Evolutionary conservation across 2,113 vertebrate genomes (phyloP).

Genomic region (Burhinus oedicnemus): DNA sequence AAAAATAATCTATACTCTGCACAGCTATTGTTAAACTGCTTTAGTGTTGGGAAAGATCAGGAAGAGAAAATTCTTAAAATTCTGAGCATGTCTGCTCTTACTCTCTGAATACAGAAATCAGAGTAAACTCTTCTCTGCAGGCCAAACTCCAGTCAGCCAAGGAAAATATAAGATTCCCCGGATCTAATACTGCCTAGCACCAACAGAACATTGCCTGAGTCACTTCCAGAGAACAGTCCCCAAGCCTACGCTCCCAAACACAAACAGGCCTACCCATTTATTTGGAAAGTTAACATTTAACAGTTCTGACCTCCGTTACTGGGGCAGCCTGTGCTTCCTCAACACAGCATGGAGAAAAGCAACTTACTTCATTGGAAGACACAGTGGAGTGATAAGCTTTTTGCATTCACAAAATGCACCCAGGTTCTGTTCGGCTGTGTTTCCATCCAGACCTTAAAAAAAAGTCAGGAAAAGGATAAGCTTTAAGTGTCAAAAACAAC

Average conservation of each 20-base stretch:
- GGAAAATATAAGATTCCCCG: background rate
- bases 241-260: background rate
- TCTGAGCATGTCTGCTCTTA: background rate
- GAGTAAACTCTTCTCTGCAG: background rate
- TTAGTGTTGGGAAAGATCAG: background rate
- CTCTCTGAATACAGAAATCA: background rate
- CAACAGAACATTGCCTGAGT: background rate
- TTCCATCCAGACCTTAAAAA: background rate
- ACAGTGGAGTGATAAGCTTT: background rate
- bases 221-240: background rate
- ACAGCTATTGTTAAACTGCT: background rate
- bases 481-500: background rate
- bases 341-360: background rate
- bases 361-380: background rate
- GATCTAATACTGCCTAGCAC: background rate
- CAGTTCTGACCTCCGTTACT: background rate
- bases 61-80: background rate
- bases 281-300: conserved; percentile 16
- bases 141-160: background rate
- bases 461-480: background rate
- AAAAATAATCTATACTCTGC: background rate
- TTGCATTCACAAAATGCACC: background rate
- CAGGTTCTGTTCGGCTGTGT: background rate
- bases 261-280: background rate
- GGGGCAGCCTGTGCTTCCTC: background rate